Evolutionary conservation across 2,888 invertebrate genomes (phyloP).

Genomic region (Epinotia ramella): DNA sequence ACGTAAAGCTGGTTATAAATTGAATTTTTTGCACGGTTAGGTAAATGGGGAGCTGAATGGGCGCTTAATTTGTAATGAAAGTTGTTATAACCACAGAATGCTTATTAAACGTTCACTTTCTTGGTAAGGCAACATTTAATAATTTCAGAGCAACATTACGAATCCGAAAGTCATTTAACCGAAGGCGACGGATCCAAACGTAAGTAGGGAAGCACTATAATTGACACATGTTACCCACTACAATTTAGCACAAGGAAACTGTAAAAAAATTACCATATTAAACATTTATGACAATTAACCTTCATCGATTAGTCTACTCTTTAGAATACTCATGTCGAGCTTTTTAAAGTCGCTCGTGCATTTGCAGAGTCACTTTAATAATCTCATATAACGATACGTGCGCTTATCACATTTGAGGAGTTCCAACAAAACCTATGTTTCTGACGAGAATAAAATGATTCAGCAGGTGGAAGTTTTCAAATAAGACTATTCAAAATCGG

Average conservation of each 20-base stretch:
- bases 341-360: no score
- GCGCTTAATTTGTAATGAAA: slow-evolving; percentile 25
- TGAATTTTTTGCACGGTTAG: slow-evolving; percentile 13
- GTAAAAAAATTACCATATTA: no score
- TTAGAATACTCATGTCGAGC: no score
- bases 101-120: slow-evolving; percentile 23
- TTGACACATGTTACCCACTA: neutral
- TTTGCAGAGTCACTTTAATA: no score
- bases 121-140: neutral
- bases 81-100: slow-evolving; percentile 10
- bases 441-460: no score
- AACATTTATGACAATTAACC: neutral
- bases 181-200: neutral
- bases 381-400: no score
- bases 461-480: no score
- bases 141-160: neutral
- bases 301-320: neutral
- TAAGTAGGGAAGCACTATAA: neutral
- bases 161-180: neutral
- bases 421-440: no score
- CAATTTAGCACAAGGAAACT: neutral
- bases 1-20: slow-evolving; percentile 16
- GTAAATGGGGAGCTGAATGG: slow-evolving; percentile 18
- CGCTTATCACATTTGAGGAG: no score
- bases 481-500: neutral